These are phyloP conservation scores for Ictalurus punctatus DNA, from an alignment of 2,113 vertebrate species.

Conservation along the genomic window DNA sequence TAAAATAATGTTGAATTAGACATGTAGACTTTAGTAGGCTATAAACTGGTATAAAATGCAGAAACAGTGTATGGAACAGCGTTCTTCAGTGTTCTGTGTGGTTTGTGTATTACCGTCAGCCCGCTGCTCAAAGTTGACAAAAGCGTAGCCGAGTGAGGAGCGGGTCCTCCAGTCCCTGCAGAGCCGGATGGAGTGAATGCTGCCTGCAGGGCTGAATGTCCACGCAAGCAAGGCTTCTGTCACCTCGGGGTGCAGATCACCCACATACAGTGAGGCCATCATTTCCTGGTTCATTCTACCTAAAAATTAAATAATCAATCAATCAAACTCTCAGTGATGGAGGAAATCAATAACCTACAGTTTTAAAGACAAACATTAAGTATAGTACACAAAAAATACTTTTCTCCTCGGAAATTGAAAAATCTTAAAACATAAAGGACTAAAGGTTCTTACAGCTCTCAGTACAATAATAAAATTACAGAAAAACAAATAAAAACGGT, in stretches of 20 bases:
- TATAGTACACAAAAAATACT: too few species aligned
- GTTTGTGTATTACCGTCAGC: neutral
- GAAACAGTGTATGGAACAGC: neutral
- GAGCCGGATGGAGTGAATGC: constrained; percentile 51
- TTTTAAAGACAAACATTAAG: too few species aligned
- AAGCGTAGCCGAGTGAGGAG: constrained; percentile 31
- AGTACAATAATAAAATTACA: too few species aligned
- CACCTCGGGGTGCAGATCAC: constrained; percentile 78
- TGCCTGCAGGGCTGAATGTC: constrained; percentile 80
- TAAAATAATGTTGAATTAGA: neutral
- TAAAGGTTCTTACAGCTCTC: too few species aligned
- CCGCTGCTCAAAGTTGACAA: neutral
- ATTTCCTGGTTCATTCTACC: neutral
- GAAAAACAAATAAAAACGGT: too few species aligned
- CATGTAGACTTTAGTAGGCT: neutral
- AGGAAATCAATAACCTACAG: too few species aligned
- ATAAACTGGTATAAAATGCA: neutral
- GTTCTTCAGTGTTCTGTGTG: neutral
- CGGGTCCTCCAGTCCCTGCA: constrained; percentile 78
- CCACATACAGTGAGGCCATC: constrained; percentile 61
- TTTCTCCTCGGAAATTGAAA: too few species aligned
- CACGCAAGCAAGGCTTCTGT: constrained; percentile 88
- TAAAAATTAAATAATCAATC: too few species aligned
- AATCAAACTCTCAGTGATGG: too few species aligned
- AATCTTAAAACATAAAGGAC: too few species aligned